Evolutionary conservation across 2,113 vertebrate species (phyloP).

Genomic region (Pungitius pungitius): DNA sequence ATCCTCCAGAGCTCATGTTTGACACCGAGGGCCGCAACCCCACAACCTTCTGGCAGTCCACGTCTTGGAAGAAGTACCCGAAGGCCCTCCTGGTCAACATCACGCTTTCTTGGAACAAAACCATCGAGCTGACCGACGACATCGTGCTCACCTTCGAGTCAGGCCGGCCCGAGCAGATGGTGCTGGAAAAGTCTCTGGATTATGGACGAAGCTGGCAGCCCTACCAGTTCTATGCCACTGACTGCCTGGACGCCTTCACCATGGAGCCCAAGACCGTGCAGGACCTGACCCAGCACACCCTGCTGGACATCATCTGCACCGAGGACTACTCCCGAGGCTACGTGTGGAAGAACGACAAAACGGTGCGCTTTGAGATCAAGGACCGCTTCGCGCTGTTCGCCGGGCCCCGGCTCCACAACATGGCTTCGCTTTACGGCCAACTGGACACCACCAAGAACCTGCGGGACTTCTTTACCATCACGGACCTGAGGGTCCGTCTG

Average conservation of each 20-base stretch:
- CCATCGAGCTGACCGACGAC: constrained; percentile 97
- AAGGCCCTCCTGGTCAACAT: constrained; percentile 95
- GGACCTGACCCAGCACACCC: constrained; percentile 92
- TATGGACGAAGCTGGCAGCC: constrained; percentile 97
- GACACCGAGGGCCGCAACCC: constrained; percentile 96
- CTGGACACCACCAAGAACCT: constrained; percentile 98
- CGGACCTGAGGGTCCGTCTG: constrained; percentile 93
- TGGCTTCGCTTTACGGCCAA: constrained; percentile 98
- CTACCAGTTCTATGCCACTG: constrained; percentile 97
- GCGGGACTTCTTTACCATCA: constrained; percentile 98
- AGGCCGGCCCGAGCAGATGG: constrained; percentile 97
- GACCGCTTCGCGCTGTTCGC: constrained; percentile 98
- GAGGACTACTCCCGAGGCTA: constrained; percentile 98
- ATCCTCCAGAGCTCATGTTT: constrained; percentile 97
- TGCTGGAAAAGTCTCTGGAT: constrained; percentile 96
- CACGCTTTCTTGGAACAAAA: constrained; percentile 98
- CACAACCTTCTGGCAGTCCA: constrained; percentile 97
- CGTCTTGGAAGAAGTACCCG: constrained; percentile 95
- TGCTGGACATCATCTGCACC: constrained; percentile 98
- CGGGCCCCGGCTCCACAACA: constrained; percentile 94
- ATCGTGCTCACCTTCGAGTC: constrained; percentile 98
- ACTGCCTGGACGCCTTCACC: constrained; percentile 96
- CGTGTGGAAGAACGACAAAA: constrained; percentile 95
- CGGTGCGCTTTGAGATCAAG: constrained; percentile 98
- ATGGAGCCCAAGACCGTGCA: constrained; percentile 97